Evolutionary conservation across 2,113 vertebrate genomes (phyloP).

Genomic region (Erpornis zantholeuca): DNA sequence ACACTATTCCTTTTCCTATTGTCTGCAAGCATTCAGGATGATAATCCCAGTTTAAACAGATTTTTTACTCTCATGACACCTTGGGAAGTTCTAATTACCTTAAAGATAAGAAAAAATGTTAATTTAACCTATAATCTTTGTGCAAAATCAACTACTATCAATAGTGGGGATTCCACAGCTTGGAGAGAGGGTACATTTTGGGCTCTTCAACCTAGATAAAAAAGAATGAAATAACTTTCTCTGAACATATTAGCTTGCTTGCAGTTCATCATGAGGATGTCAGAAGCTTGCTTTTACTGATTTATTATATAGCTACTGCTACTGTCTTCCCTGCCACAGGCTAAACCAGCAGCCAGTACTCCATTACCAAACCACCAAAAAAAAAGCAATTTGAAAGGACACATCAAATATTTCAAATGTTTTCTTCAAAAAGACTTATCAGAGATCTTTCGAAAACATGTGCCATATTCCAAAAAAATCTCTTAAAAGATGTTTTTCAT

Average conservation of each 20-base stretch:
- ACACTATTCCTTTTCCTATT: not conserved
- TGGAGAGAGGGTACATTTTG: not conserved
- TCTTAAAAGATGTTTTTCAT: not conserved
- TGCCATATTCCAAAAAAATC: not conserved
- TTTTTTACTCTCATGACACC: not conserved
- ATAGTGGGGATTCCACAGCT: not conserved
- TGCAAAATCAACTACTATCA: not conserved
- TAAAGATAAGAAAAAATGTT: not conserved
- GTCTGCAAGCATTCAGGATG: not conserved
- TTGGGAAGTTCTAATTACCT: not conserved
- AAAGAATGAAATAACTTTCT: not conserved
- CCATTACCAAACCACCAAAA: not conserved
- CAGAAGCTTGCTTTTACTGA: not conserved
- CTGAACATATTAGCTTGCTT: not conserved
- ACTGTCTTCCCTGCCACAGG: not conserved
- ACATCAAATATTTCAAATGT: not conserved
- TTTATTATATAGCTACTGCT: not conserved
- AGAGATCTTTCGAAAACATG: not conserved
- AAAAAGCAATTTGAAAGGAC: not conserved
- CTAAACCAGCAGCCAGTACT: not conserved
- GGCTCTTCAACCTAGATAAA: not conserved
- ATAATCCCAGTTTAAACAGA: not conserved
- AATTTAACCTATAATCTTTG: not conserved
- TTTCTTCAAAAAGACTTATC: not conserved
- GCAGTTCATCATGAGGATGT: not conserved